Percentiles rank a stretch among this genome's conserved stretches.
phyloP scores from a whole-genome alignment of 2,797 vertebrate genomes.

The Peromyscus nudipes region DNA sequence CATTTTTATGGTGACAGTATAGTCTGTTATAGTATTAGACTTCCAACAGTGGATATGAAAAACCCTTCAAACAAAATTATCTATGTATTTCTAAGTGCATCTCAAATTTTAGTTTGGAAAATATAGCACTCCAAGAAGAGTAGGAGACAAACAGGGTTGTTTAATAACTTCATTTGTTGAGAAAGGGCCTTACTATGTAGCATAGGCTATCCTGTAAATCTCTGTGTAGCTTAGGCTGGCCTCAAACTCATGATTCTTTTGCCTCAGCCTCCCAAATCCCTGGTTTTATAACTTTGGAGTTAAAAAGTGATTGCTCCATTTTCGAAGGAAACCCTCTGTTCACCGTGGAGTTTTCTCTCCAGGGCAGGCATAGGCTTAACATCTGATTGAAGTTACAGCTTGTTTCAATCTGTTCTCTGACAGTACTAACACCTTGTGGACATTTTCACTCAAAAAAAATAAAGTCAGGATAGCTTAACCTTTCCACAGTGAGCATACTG shows the following conservation, averaged over 20 bases:
- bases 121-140: not conserved
- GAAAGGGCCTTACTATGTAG: not conserved
- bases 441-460: slow-evolving; percentile 79
- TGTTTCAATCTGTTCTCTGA: slow-evolving; percentile 87
- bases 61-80: not conserved
- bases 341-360: slow-evolving; percentile 85
- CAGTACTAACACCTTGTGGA: slow-evolving; percentile 84
- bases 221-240: not conserved
- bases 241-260: not conserved
- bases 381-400: slow-evolving; percentile 89
- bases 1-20: not conserved
- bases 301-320: slow-evolving; percentile 84
- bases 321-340: slow-evolving; percentile 86
- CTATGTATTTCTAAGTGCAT: not conserved
- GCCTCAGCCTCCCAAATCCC: not conserved
- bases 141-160: not conserved
- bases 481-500: slow-evolving; percentile 88
- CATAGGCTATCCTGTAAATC: not conserved
- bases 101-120: not conserved
- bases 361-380: slow-evolving; percentile 79
- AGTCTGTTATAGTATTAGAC: not conserved
- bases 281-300: not conserved
- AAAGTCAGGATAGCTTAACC: slow-evolving; percentile 90
- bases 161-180: not conserved
- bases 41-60: not conserved